Evolutionary conservation across 2,797 vertebrate genomes (phyloP), one percentile per base, ranked within the genome.

Genomic region (Onychomys torridus): DNA sequence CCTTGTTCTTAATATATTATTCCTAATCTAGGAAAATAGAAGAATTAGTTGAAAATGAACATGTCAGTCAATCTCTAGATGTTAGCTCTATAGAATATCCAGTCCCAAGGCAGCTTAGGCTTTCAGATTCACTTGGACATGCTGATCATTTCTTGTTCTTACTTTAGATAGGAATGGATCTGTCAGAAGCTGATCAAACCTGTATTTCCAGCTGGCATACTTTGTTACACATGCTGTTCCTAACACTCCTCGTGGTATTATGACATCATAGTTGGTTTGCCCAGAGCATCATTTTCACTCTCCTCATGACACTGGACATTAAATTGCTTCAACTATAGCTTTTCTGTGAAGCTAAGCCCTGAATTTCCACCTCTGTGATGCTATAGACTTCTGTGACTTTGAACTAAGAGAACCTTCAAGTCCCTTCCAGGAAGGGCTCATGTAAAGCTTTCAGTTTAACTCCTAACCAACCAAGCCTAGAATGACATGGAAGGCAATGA

Each of bases 41-140:
- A 93, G 79, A 92, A 92, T 89, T 49, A 95, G n/a, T 32, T 91
- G 75, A 82, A 97, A 95, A 29, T 92, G 57, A 96, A 95, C n/a
- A 85, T 84, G 91, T 92, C 69, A 83, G 40, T 83, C n/a, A 86
- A 75, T 67, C 61, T 91, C 76, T 75, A 83, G 69, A 95, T 92
- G 37, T 81, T 32, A 76, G 23, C 7, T 92, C 21, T 86, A 17
- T 59, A 83, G 71, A 90, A 21, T 75, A 92, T 59, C 88, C 43
- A 92, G 67, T 67, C 29, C 75, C 69, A 96, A 90, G 91, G 65
- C 16, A 43, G 90, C 43, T 67, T 91, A 89, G 63, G 63, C 86
- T 52, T 91, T 95, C 69, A 61, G n/a, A 78, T 89, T 91, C 63
- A 75, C 27, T 85, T 82, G 86, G 61, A 19, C 16, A 92, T 77